Percentiles rank a stretch among this genome's conserved stretches.
Evolutionary conservation across 2,113 vertebrate genomes (phyloP).

Genomic region (Edolisoma coerulescens): DNA sequence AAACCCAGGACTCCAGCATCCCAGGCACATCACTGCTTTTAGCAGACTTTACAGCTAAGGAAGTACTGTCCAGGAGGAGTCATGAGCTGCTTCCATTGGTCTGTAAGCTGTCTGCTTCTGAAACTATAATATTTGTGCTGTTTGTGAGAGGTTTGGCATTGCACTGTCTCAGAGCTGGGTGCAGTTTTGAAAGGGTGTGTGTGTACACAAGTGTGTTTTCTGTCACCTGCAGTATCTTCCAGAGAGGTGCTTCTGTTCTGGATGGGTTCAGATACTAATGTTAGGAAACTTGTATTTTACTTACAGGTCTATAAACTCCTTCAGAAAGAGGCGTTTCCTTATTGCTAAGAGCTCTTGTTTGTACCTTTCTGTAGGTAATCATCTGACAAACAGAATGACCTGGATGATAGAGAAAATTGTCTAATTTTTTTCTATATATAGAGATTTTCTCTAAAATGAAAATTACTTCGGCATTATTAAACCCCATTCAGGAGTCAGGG

Average conservation of each 20-base stretch:
- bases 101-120: background rate
- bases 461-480: background rate
- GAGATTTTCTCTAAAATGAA: background rate
- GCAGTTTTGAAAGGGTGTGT: background rate
- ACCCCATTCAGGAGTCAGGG: background rate
- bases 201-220: background rate
- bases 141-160: background rate
- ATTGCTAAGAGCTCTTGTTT: background rate
- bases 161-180: background rate
- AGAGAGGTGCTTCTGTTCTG: background rate
- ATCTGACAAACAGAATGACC: background rate
- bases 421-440: rapidly evolving
- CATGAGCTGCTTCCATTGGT: background rate
- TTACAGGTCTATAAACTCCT: background rate
- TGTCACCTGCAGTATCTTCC: background rate
- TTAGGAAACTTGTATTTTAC: background rate
- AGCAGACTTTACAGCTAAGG: background rate
- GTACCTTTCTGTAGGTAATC: background rate
- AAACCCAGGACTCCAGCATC: background rate
- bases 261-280: background rate
- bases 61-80: background rate
- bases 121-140: background rate
- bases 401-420: background rate
- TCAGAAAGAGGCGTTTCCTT: background rate
- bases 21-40: background rate